Evolutionary conservation across 2,113 vertebrate species (phyloP).

Genomic region (Oryzias javanicus): DNA sequence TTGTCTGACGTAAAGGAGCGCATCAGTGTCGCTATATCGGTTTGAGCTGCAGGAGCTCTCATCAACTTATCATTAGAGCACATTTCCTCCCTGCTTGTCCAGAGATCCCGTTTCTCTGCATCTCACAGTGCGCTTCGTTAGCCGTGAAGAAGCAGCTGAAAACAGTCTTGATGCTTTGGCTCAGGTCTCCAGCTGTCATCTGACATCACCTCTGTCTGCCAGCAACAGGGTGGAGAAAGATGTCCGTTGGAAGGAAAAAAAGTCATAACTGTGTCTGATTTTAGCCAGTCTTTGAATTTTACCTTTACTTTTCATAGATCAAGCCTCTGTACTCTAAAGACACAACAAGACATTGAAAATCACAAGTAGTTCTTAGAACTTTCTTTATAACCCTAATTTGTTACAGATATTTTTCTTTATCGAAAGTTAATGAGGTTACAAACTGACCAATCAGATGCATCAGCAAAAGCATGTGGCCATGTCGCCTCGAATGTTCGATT

Average conservation of each 20-base stretch:
- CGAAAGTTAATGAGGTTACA: too few species aligned
- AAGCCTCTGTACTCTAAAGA: too few species aligned
- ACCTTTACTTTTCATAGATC: too few species aligned
- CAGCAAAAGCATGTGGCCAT: too few species aligned
- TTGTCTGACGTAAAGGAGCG: background rate
- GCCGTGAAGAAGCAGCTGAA: constrained; percentile 9
- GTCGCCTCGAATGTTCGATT: too few species aligned
- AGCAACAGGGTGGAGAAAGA: background rate
- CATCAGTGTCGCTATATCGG: constrained; percentile 2
- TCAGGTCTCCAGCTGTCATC: constrained; percentile 4
- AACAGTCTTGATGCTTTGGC: background rate
- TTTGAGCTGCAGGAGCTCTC: constrained; percentile 14
- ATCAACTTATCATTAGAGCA: constrained; percentile 13
- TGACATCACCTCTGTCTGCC: background rate
- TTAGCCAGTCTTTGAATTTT: too few species aligned
- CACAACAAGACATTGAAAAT: too few species aligned
- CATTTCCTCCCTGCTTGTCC: constrained; percentile 16
- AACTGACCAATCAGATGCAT: too few species aligned
- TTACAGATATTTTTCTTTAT: too few species aligned
- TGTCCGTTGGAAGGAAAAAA: background rate
- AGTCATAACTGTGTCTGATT: too few species aligned
- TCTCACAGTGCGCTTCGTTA: constrained; percentile 16
- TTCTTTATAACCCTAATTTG: too few species aligned
- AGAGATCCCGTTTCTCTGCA: constrained; percentile 14
- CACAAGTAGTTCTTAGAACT: too few species aligned